These are phyloP conservation scores for Strigamia transsilvanica DNA, from an alignment of 2,888 invertebrate genomes.

Conservation along the genomic window DNA sequence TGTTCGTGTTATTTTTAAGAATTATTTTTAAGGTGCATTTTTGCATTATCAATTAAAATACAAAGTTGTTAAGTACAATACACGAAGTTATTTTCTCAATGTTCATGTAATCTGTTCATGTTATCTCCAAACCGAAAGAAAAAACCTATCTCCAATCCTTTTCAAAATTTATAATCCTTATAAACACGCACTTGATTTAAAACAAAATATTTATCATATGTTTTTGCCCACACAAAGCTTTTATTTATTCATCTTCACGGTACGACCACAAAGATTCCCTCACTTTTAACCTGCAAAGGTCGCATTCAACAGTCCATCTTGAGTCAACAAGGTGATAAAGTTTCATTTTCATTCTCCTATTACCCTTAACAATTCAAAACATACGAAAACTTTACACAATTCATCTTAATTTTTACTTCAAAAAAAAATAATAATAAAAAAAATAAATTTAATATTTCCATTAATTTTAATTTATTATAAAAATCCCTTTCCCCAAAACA, in stretches of 20 bases:
- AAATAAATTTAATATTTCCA: background rate
- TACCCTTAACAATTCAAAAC: background rate
- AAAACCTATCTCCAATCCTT: no score
- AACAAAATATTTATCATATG: background rate
- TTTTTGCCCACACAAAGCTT: background rate
- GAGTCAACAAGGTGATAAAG: conserved; percentile 10
- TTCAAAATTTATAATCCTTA: no score
- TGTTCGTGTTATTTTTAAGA: no score
- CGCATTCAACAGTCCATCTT: background rate
- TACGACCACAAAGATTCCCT: background rate
- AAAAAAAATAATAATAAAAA: background rate
- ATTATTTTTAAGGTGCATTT: no score
- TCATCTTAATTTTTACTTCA: background rate
- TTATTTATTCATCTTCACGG: conserved; percentile 10
- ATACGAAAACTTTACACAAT: background rate
- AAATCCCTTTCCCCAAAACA: background rate
- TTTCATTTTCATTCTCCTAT: conserved; percentile 12
- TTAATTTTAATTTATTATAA: background rate
- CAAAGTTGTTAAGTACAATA: no score
- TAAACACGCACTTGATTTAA: background rate
- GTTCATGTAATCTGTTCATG: no score
- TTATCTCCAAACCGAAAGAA: no score
- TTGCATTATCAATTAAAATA: no score
- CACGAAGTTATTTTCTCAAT: no score
- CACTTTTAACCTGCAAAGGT: conserved; percentile 10